A percentile compares a stretch with the other conserved stretches of the same genome.
Evolutionary conservation across 2,888 invertebrate genomes (phyloP).

Genomic region (Heteromurus nitidus): DNA sequence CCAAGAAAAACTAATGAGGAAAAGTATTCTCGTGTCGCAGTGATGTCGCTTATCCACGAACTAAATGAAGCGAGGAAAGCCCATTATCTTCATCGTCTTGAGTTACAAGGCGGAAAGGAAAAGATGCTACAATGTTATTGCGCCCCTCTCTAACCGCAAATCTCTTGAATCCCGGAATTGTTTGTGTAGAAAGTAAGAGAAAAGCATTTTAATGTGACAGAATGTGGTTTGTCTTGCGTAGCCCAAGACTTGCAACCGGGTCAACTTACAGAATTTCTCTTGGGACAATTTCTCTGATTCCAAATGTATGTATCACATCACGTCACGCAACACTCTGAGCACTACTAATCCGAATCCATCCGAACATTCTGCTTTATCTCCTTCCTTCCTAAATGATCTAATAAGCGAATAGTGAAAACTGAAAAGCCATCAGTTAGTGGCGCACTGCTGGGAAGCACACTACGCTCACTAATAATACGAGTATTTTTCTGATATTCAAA

Average conservation of each 20-base stretch:
- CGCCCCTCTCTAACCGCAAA: background rate
- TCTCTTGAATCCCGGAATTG: too few relatives aligned
- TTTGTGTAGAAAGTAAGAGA: too few relatives aligned
- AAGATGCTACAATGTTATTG: too few relatives aligned
- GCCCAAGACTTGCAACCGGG: constrained; percentile 21
- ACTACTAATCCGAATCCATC: constrained; percentile 42
- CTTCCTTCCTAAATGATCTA: constrained; percentile 60
- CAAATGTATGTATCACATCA: constrained; percentile 16
- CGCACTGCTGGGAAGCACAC: constrained; percentile 21
- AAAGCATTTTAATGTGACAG: background rate
- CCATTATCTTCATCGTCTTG: background rate
- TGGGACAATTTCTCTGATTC: constrained; percentile 51
- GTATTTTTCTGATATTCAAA: constrained; percentile 31
- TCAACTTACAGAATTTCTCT: constrained; percentile 38
- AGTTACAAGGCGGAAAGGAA: too few relatives aligned
- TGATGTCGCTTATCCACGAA: constrained; percentile 2
- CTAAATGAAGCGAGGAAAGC: constrained; percentile 29
- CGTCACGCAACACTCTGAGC: background rate
- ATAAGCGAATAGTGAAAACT: constrained; percentile 38
- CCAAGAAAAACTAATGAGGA: constrained; percentile 50
- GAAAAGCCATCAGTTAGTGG: constrained; percentile 60
- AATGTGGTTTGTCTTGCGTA: background rate
- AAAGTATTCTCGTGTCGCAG: too few relatives aligned
- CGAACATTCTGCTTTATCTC: constrained; percentile 52
- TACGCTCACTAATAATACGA: constrained; percentile 49